These are phyloP conservation scores for Rhyzopertha dominica DNA, from an alignment of 1,140 invertebrate genomes.

Conservation along the genomic window DNA sequence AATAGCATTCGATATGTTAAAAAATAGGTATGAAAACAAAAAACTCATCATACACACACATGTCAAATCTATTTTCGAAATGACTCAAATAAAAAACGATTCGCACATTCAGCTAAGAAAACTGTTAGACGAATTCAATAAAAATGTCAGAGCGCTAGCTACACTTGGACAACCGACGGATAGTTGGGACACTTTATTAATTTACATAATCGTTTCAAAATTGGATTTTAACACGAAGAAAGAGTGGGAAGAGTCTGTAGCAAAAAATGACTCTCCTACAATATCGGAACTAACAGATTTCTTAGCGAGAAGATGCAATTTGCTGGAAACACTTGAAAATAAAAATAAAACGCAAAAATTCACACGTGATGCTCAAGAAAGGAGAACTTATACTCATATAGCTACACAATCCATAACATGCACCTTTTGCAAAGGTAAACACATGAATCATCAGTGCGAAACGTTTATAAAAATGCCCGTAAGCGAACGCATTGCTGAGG, in stretches of 20 bases:
- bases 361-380: too few species aligned
- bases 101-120: conserved; percentile 27
- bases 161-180: conserved; percentile 31
- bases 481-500: conserved; percentile 5
- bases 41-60: conserved; percentile 38
- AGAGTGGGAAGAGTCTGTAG: conserved; percentile 12
- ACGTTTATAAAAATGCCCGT: conserved; percentile 3
- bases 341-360: background rate
- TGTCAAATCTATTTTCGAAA: conserved; percentile 34
- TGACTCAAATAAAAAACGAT: conserved; percentile 25
- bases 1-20: conserved; percentile 38
- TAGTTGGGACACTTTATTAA: conserved; percentile 15
- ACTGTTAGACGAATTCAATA: conserved; percentile 38
- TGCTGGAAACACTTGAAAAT: conserved; percentile 4
- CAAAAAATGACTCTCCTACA: background rate
- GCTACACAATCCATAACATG: too few species aligned
- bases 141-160: conserved; percentile 36
- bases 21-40: conserved; percentile 41
- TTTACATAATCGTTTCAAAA: conserved; percentile 13
- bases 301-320: conserved; percentile 4
- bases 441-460: conserved; percentile 13
- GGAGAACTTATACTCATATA: too few species aligned
- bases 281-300: background rate
- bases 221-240: conserved; percentile 8
- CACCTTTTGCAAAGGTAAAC: conserved; percentile 16